Conservation (phyloP, 1,140 invertebrate genomes). For the Coptotermes formosanus region DNA sequence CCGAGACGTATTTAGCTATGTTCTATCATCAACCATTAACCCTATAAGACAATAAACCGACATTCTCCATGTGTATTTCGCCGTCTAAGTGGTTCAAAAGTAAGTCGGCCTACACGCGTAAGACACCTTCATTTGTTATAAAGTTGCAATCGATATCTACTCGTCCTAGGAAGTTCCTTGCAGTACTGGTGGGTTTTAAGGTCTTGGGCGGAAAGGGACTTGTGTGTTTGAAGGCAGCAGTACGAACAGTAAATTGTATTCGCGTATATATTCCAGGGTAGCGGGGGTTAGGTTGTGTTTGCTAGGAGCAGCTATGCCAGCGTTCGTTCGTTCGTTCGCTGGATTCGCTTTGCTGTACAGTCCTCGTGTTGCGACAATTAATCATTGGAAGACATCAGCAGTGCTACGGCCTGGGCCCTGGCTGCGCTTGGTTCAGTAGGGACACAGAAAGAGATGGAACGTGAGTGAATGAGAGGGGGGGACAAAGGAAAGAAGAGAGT, state of each 20-base stretch:
- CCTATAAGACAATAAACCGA: too few relatives aligned
- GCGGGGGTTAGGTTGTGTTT: background rate
- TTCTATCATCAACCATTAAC: too few relatives aligned
- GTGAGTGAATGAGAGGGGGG: too few relatives aligned
- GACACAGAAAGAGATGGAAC: background rate
- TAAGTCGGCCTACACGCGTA: background rate
- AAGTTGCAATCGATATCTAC: background rate
- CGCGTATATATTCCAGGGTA: background rate
- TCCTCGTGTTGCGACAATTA: background rate
- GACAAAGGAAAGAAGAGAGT: background rate
- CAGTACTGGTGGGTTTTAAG: background rate
- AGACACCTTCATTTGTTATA: background rate
- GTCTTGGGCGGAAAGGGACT: background rate
- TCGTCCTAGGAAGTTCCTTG: background rate
- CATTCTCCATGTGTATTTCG: too few relatives aligned
- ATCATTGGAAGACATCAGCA: background rate
- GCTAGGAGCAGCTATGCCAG: background rate
- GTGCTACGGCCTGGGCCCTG: background rate
- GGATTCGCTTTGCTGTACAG: background rate
- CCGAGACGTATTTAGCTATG: too few relatives aligned
- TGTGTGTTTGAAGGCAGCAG: background rate
- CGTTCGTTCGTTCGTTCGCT: background rate
- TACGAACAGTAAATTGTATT: background rate
- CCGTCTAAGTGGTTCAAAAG: too few relatives aligned
- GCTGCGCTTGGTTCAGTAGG: background rate